Evolutionary conservation across 2,888 invertebrate genomes (phyloP).

Genomic region (Latrodectus elegans): DNA sequence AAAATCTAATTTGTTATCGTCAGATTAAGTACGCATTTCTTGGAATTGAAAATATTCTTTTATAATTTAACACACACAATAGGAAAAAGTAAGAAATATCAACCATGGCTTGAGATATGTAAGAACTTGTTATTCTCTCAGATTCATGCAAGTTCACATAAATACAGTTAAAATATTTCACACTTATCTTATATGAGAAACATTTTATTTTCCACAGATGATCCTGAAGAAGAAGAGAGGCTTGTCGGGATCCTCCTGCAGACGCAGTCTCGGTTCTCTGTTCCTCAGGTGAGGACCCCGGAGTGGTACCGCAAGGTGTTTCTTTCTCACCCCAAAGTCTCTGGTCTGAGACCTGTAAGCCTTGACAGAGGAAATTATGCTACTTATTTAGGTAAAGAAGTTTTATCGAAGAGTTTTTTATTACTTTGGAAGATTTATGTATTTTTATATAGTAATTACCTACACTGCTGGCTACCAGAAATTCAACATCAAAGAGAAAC

Average conservation of each 20-base stretch:
- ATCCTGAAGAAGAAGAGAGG: conserved; percentile 19
- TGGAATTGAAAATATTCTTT: too few species aligned
- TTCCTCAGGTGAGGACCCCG: conserved; percentile 34
- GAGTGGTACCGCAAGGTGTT: conserved; percentile 68
- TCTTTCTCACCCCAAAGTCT: conserved; percentile 56
- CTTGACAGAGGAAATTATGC: conserved; percentile 31
- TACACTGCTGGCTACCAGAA: neutral
- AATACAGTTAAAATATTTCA: too few species aligned
- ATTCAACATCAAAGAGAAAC: neutral
- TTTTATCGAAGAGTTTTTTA: neutral
- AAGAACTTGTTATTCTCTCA: too few species aligned
- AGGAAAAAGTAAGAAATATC: too few species aligned
- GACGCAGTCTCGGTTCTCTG: conserved; percentile 19
- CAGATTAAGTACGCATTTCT: too few species aligned
- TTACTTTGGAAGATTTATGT: neutral
- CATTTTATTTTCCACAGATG: conserved; percentile 17
- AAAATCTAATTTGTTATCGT: too few species aligned
- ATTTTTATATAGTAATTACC: neutral
- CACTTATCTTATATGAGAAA: too few species aligned
- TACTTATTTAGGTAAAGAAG: conserved; percentile 53
- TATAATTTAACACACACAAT: too few species aligned
- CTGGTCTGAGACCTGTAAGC: conserved; percentile 38
- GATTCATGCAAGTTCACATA: too few species aligned
- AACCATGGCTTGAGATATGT: too few species aligned
- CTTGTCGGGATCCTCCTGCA: conserved; percentile 22